phyloP scores from a whole-genome alignment of 1,140 invertebrate genomes.

The Brachionus rubens region DNA sequence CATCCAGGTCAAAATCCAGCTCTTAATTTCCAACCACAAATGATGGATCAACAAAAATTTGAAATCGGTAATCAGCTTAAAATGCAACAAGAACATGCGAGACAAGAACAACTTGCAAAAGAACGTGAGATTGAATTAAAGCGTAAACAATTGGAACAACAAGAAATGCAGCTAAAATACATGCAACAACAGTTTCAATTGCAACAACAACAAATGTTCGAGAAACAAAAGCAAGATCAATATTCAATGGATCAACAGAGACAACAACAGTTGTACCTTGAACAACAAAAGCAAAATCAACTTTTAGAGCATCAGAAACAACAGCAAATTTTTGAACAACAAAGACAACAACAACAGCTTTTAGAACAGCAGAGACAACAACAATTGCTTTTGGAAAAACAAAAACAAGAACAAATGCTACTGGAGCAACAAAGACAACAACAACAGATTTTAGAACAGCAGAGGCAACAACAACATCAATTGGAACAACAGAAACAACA shows the following conservation, averaged over 20 bases:
- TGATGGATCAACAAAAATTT: neutral
- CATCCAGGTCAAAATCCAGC: neutral
- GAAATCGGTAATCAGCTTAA: neutral
- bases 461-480: neutral
- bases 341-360: neutral
- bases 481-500: neutral
- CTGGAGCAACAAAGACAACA: neutral
- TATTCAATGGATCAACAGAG: conserved; percentile 16
- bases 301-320: conserved; percentile 7
- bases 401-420: neutral
- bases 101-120: neutral
- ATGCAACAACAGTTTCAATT: conserved; percentile 31
- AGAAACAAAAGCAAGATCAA: neutral
- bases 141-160: neutral
- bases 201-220: neutral
- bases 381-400: neutral
- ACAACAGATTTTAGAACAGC: neutral
- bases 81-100: neutral
- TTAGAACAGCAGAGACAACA: neutral
- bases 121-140: neutral
- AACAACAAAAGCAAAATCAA: conserved; percentile 27
- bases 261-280: no score
- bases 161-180: neutral
- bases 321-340: conserved; percentile 24
- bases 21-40: neutral